Base-by-base conservation (phyloP, 1,140 invertebrate species). In the Tenebrio molitor region DNA sequence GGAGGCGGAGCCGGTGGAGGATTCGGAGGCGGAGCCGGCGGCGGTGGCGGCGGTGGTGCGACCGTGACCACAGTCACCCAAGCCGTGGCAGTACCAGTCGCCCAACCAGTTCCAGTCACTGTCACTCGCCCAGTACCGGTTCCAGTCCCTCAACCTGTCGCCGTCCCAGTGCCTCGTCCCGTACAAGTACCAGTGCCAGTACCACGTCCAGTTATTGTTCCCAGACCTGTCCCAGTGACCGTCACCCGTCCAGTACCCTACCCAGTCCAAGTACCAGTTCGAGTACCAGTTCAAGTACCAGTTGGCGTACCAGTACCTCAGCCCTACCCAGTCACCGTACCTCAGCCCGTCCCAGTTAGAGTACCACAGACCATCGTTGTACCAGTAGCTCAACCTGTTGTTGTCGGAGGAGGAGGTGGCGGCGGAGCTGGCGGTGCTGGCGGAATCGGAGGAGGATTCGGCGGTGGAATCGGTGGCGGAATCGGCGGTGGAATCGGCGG, bases 61-160 rank as follows among this genome's bases (percentile, higher is more conserved):
- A 74, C 68, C 53, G 69, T 74, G n/a, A 71, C 62, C 21, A 70
- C 74, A 6, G 42, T 46, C 0, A 67, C 66, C 21, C 73, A 77
- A 50, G 70, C 77, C 7, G 80, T 73, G 2, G 64, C 69, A 2
- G 78, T 78, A 1, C 71, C 76, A 2, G 81, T 81, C 33, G 80
- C 76, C 0, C 74, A 74, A 2, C 78, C 80, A 0, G 77, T 81
- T 79, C 87, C 76, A 64, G 83, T 79, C 74, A 86, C 85, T 8
- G 84, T 86, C 0, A 83, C 83, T 0, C 80, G 83, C 10, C 76
- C 72, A 33, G 78, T 81, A 10, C 77, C 77, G 34, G 79, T 81
- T 33, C 78, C 76, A 36, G 62, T 69, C 1, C 68, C 73, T 15
- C 63, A 66, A 66, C 71, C 74, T 10, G 64, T 72, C 10, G 23